These are phyloP conservation scores for Hyppa rectilinea DNA, from an alignment of 2,888 invertebrate species.

Conservation along the genomic window DNA sequence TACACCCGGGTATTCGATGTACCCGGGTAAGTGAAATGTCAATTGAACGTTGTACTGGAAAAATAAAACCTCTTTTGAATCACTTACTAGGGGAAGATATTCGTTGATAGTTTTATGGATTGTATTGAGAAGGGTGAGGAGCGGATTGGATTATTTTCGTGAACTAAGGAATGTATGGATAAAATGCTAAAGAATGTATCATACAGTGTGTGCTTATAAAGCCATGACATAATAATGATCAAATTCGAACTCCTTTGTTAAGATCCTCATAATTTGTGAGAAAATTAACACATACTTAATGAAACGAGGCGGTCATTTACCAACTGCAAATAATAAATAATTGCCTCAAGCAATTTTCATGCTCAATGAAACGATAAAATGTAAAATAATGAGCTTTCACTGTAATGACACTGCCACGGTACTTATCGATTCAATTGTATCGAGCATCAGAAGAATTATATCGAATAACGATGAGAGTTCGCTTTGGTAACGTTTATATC, in stretches of 20 bases:
- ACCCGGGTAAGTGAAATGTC: slow-evolving; percentile 58
- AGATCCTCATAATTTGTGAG: not conserved
- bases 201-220: not conserved
- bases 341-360: slow-evolving; percentile 40
- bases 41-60: slow-evolving; percentile 61
- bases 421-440: slow-evolving; percentile 45
- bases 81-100: slow-evolving; percentile 54
- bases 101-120: slow-evolving; percentile 35
- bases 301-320: slow-evolving; percentile 1
- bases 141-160: not conserved
- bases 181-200: not conserved
- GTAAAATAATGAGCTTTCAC: slow-evolving; percentile 46
- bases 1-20: slow-evolving; percentile 49
- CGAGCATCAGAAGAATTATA: slow-evolving; percentile 36
- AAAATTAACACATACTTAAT: not conserved
- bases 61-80: slow-evolving; percentile 65
- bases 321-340: slow-evolving; percentile 47
- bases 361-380: slow-evolving; percentile 41
- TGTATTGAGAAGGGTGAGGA: not conserved
- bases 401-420: slow-evolving; percentile 27
- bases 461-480: slow-evolving; percentile 28
- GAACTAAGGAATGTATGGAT: not conserved
- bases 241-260: not conserved
- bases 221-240: not conserved
- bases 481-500: slow-evolving; percentile 9